Base-by-base conservation (phyloP, 2,113 vertebrate genomes). In the Zosterops borbonicus region DNA sequence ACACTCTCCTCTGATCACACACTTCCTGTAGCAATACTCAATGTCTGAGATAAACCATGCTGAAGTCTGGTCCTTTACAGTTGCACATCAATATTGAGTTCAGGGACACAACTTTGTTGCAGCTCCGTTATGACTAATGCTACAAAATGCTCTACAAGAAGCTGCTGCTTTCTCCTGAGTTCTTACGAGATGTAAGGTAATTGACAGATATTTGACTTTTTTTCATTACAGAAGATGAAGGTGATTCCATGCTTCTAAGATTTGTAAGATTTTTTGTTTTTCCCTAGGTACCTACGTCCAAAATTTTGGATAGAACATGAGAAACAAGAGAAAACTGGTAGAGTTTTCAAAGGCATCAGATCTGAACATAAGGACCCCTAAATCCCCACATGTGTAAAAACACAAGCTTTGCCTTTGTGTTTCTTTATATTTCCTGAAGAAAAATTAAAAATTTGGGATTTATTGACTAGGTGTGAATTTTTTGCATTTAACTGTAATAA, bases 181-280 rank as follows among this genome's bases (percentile, higher is more conserved):
- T 13, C 11, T 50, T 31, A 25, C 0, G 0, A 69, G 14, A 20
- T 5, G 9, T 58, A 74, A 63, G 3, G 6, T 27, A 78, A 37
- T 20, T 37, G 25, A 11, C 6, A 87, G 47, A 14, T 71, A 58
- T 47, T 29, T 75, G 18, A 5, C 6, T 58, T 65, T 18, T 18
- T 73, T 83, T 87, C 28, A 14, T 21, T 52, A 19, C 29, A 31
- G n/a, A 60, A 77, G 23, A 59, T 3, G 42, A 19, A 42, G 14
- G 1, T n/a, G 62, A 44, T 58, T 33, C 24, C 33, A 18, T 23
- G 33, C 11, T 65, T 78, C 23, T 44, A 53, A 55, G 39, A 50
- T 62, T 64, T 33, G 2, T 39, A 49, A 37, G 5, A 5, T 35
- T 83, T 88, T 88, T 33, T 58, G 5, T 37, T 53, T 58, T 75